phyloP scores from a whole-genome alignment of 2,797 vertebrate species.

The Pseudocheirus occidentalis region DNA sequence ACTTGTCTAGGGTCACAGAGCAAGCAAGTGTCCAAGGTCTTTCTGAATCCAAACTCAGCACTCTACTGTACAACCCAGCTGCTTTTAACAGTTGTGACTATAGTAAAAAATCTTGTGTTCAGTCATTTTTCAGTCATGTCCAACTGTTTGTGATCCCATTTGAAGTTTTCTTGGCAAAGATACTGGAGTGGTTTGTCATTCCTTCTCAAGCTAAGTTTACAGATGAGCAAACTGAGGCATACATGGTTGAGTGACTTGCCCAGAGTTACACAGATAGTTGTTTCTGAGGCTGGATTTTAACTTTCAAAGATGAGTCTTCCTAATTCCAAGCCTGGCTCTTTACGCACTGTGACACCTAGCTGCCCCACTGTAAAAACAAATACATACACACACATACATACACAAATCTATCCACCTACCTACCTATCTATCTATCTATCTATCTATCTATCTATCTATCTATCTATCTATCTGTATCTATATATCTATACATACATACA shows the following conservation, averaged over 20 bases:
- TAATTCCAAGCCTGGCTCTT: background rate
- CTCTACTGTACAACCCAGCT: background rate
- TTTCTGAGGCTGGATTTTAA: background rate
- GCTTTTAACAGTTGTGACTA: background rate
- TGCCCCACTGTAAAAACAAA: background rate
- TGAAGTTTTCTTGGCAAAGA: background rate
- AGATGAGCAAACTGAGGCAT: background rate
- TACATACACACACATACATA: no score
- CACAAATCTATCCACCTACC: no score
- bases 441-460: no score
- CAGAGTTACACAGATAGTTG: background rate
- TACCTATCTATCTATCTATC: no score
- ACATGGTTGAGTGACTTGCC: background rate
- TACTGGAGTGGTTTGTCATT: background rate
- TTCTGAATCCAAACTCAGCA: background rate
- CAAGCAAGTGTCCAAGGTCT: background rate
- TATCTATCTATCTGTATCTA: no score
- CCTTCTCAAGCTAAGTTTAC: background rate
- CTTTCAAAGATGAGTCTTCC: background rate
- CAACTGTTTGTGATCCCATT: background rate
- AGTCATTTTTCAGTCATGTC: background rate
- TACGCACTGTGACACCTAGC: background rate
- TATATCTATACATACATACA: no score
- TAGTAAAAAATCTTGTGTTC: background rate
- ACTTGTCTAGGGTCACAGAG: background rate